Evolutionary conservation across 2,797 vertebrate species (phyloP), one percentile per base, ranked within the genome.

Genomic region (Gambelia wislizenii): DNA sequence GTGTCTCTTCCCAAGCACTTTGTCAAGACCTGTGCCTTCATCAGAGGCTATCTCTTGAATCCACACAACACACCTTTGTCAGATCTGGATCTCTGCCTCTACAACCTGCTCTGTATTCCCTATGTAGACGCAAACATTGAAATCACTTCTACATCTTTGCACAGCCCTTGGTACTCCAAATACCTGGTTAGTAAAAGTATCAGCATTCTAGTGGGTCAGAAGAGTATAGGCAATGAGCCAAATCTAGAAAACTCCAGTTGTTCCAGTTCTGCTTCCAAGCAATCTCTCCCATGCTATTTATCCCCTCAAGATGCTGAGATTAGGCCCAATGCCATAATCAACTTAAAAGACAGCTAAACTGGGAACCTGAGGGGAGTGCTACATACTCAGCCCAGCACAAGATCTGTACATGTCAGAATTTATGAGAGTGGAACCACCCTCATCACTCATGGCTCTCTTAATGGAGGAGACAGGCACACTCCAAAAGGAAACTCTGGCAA

Each of bases 251-350:
- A 44, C 27, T 84, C 47, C 74, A 69, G 49, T 70, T 87, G 36
- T 9, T 69, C 16, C 4, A 22, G 16, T 64, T 84, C 20, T 33
- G 20, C 49, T 85, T 88, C 27, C 49, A 42, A 16, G 25, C 39
- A 47, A 77, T 75, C 30, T 52, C 33, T 2, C 47, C 39, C 25
- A 5, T 30, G 14, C 20, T 59, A 47, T 91, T 85, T 88, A 85
- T 82, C 69, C 36, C 47, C 33, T 33, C 59, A 82, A 76, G 36
- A 84, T 52, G 82, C 54, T 27, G 56, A 75, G 86, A 90, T 87
- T 90, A 84, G 44, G 56, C n/a, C 44, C 47, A 72, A 74, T 30
- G 59, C 47, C 78, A 16, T 77, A 88, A 88, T 49, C 90, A 86
- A 75, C 54, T 91, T 82, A 86, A 59, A 67, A 82, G n/a, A 6